Conservation (phyloP, 2,113 vertebrate species). For the Podilymbus podiceps region DNA sequence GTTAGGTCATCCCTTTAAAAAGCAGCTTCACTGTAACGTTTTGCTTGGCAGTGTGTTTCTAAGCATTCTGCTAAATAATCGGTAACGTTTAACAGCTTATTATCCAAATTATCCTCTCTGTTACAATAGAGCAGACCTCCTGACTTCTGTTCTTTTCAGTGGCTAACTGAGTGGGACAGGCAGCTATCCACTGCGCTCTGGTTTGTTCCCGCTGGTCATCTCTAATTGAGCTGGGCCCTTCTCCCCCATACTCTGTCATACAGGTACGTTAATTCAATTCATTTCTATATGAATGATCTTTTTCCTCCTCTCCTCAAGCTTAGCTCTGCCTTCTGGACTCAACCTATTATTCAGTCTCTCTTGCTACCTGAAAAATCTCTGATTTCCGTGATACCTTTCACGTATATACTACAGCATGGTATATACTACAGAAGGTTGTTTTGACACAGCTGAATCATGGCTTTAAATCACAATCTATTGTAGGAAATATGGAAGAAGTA, state of each 20-base stretch:
- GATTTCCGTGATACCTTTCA: not conserved
- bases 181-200: not conserved
- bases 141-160: not conserved
- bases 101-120: not conserved
- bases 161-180: not conserved
- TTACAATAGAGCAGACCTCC: not conserved
- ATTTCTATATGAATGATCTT: not conserved
- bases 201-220: not conserved
- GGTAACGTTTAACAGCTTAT: not conserved
- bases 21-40: not conserved
- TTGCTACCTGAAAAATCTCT: not conserved
- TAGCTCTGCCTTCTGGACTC: not conserved
- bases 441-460: not conserved
- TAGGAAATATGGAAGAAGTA: not conserved
- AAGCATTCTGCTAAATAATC: not conserved
- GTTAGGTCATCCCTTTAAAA: not conserved
- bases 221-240: not conserved
- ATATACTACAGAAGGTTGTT: not conserved
- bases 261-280: not conserved
- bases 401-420: too few relatives aligned
- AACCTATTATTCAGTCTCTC: not conserved
- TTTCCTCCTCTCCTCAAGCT: not conserved
- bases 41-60: not conserved
- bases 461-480: not conserved
- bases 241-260: not conserved